Percentiles rank a stretch among this genome's conserved stretches.
These are phyloP conservation scores for Chironex yamaguchii DNA, from an alignment of 30 jellyfish, hydroid and myxozoan genomes.

Conservation along the genomic window DNA sequence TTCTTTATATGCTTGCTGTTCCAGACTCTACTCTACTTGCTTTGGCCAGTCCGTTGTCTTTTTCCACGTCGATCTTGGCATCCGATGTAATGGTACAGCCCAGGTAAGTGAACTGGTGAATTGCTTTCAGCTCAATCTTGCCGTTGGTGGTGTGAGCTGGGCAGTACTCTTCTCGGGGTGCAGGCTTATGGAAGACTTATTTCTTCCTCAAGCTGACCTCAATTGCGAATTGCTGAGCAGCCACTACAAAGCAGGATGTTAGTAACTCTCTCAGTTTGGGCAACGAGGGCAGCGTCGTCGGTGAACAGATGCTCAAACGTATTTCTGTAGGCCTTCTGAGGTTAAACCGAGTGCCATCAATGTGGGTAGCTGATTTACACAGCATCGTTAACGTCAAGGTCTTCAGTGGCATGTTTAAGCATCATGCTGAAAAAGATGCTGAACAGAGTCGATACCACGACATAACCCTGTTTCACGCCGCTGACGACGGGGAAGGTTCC, in stretches of 20 bases:
- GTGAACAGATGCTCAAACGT: constrained; percentile 9
- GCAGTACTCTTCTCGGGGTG: constrained; percentile 4
- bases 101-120: constrained; percentile 15
- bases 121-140: neutral
- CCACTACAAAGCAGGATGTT: constrained; percentile 12
- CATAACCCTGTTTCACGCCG: neutral
- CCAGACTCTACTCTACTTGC: no score
- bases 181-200: neutral
- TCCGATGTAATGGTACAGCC: constrained; percentile 1
- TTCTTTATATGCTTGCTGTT: neutral
- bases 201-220: constrained; percentile 4
- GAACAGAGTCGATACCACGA: constrained; percentile 4
- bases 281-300: constrained; percentile 2
- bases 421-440: constrained; percentile 17
- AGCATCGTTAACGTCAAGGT: neutral
- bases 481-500: constrained; percentile 9
- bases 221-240: neutral
- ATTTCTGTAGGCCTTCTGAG: constrained; percentile 1
- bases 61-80: constrained; percentile 8
- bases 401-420: constrained; percentile 15
- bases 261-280: constrained; percentile 2
- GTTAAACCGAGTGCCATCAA: constrained; percentile 8
- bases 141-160: neutral
- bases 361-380: neutral
- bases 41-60: neutral